Evolutionary conservation across 35 echinoderm and acorn worm genomes (phyloP).

Genomic region (Heliocidaris erythrogramma): DNA sequence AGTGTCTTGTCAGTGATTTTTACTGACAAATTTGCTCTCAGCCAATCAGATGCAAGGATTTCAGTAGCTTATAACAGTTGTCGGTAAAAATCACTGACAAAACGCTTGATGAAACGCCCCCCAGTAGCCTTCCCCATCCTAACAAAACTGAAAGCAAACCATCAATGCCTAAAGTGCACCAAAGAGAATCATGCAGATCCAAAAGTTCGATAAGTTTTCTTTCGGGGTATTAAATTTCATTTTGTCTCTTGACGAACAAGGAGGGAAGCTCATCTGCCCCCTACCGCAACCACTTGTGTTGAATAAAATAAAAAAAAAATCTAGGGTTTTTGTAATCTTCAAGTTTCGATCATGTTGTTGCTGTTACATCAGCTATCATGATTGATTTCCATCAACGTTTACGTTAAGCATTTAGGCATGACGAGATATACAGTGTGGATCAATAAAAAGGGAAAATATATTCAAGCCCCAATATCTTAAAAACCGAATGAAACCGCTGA

Average conservation of each 20-base stretch:
- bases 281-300: neutral
- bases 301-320: neutral
- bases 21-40: too few species aligned
- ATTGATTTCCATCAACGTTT: neutral
- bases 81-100: too few species aligned
- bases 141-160: neutral
- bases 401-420: too few species aligned
- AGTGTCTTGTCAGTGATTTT: too few species aligned
- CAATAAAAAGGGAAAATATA: too few species aligned
- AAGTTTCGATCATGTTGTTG: neutral
- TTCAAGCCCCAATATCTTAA: too few species aligned
- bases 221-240: conserved; percentile 18
- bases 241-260: neutral
- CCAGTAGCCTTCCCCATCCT: neutral
- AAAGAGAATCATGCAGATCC: neutral
- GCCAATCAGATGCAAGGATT: too few species aligned
- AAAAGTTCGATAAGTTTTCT: conserved; percentile 29
- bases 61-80: too few species aligned
- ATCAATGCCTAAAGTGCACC: neutral
- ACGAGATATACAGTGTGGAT: too few species aligned
- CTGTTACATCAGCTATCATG: neutral
- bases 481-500: too few species aligned
- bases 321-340: neutral
- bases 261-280: neutral
- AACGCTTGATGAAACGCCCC: too few species aligned